Base-by-base conservation (phyloP, 2,797 vertebrate genomes). In the Oryzias dopingdopingensis region DNA sequence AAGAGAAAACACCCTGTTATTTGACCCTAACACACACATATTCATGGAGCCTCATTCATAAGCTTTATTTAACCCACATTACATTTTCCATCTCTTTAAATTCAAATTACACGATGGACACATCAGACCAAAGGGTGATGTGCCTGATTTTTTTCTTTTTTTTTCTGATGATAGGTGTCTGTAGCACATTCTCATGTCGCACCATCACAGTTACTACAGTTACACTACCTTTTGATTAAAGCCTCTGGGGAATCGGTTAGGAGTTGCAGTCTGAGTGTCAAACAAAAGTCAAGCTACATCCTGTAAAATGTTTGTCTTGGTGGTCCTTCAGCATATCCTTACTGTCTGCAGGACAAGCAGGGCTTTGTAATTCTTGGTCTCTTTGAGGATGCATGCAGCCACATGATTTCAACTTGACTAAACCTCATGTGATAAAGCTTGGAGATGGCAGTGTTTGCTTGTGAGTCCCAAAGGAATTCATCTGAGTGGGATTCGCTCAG, bases 351-450 rank as follows among this genome's bases (percentile, higher is more conserved):
- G 48, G 1, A 59, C 32, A 59, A 59, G 14, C n/a, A 22, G 18
- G 6, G 40, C 57, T 52, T 29, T 73, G 64, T 58, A 18, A 41
- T 42, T 70, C 57, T 48, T 42, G 66, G 65, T 80, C 59, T 80
- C 58, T 71, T 5, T 72, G 56, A 69, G 65, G 67, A 67, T 64
- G 49, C 70, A 55, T 46, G 40, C 59, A 74, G 67, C 72, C 85
- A 79, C 81, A 81, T 87, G 86, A 88, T 63, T 83, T 4, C 44
- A 67, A 72, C 81, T 74, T 82, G 80, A 72, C 83, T 70, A 26
- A 70, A 52, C 49, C 79, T 87, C 86, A 86, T 84, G 83, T 89
- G 86, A 88, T 78, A 47, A 55, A 49, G 54, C 70, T 75, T 59
- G 60, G 67, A 71, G 54, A 77, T 77, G 63, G 52, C 22, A 44